phyloP scores from a whole-genome alignment of 2,797 vertebrate genomes.

The Takifugu rubripes region DNA sequence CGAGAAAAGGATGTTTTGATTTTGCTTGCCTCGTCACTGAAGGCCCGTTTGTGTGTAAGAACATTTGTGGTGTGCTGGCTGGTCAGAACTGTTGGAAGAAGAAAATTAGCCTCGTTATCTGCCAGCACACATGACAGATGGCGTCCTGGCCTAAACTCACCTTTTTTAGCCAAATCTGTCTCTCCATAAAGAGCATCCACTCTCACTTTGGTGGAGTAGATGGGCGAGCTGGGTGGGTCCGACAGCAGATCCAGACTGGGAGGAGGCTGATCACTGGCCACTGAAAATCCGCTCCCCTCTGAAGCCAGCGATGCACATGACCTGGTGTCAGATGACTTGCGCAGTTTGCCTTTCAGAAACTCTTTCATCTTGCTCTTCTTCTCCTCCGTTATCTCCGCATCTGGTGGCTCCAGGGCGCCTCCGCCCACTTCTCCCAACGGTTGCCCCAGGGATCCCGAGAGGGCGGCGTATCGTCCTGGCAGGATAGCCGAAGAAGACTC shows the following conservation, averaged over 20 bases:
- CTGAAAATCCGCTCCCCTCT: conserved; percentile 86
- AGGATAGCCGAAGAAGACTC: conserved; percentile 95
- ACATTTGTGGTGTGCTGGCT: conserved; percentile 77
- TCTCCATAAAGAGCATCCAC: conserved; percentile 78
- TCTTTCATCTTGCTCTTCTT: conserved; percentile 88
- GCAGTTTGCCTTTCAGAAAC: conserved; percentile 87
- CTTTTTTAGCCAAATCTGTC: conserved; percentile 71
- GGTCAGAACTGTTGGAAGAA: conserved; percentile 71
- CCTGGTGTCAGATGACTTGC: conserved; percentile 85
- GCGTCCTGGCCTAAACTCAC: conserved; percentile 38
- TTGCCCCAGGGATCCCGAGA: conserved; percentile 72
- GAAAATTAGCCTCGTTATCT: neutral
- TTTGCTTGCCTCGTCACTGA: conserved; percentile 87
- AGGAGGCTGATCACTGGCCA: conserved; percentile 80
- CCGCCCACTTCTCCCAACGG: conserved; percentile 60
- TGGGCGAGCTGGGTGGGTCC: conserved; percentile 77
- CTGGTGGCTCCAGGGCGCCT: conserved; percentile 56
- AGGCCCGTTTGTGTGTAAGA: conserved; percentile 88
- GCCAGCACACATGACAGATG: neutral
- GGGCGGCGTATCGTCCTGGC: conserved; percentile 81
- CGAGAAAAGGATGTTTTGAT: conserved; percentile 58
- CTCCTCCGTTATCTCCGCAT: conserved; percentile 66
- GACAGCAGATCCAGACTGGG: conserved; percentile 70
- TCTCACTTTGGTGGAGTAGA: conserved; percentile 85
- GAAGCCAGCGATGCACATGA: conserved; percentile 92